Base-by-base conservation (phyloP, 1,140 invertebrate genomes). In the Aphis gossypii region DNA sequence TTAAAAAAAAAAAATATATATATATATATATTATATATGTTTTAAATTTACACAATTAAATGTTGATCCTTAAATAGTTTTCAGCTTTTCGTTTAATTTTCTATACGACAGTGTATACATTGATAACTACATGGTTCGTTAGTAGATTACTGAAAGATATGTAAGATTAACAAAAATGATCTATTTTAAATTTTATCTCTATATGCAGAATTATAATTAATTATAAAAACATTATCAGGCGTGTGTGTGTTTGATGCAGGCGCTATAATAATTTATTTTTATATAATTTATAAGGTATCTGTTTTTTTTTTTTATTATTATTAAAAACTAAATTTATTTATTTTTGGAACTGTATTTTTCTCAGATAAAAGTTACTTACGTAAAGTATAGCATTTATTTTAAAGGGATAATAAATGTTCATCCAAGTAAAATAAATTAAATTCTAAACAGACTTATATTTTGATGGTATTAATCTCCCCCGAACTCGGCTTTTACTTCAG, bases 391-490 rank as follows among this genome's bases (percentile, higher is more conserved):
- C 60, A 76, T 86, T 86, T 86, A 86, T 86, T 86, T 89, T 54
- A 89, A 51, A 89, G n/a, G 48, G 87, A 89, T 54, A 54, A 89
- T 89, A 89, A 54, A 35, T 56, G 88, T 56, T 56, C 88, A 41
- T 25, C 88, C 48, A 35, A 56, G 88, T 54, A 48, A 89, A 89
- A 89, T 25, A 38, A 89, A 89, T 56, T 54, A 56, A 54, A 89
- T 89, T 56, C 48, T 54, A 89, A 89, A 89, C 30, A 89, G 87
- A 89, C n/a, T 41, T 56, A 89, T 89, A 54, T 56, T 89, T 56
- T 38, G 35, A n/a, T 38, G 48, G 88, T 56, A 89, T 89, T 56
- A 89, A 54, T 46, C 25, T 21, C n/a, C 51, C 35, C 51, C 18
- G 25, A 54, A n/a, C 48, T 89, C 87, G 48, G 48, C 48, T 41